Base-by-base conservation (phyloP, 2,888 invertebrate genomes). In the Galerucella calmariensis region DNA sequence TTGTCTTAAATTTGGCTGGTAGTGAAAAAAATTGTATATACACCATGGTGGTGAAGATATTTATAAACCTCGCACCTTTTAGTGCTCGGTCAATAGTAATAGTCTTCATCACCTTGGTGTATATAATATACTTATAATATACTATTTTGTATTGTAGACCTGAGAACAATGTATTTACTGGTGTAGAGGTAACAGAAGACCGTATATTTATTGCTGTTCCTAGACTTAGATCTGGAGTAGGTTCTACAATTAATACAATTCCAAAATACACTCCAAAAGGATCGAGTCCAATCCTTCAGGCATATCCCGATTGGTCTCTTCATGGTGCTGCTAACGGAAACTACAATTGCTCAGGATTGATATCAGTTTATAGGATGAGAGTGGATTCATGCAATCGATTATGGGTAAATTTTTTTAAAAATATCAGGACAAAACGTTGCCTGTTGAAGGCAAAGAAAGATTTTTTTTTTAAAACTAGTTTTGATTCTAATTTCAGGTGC, bases 371-470 rank as follows among this genome's bases (percentile, higher is more conserved):
- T 88, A 90, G 95, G 24, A 86, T 93, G 53, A 90, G 93, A 16
- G 89, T 92, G 44, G 95, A 95, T 85, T 91, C 92, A 14, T 95
- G 95, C 87, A 94, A 95, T 86, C 89, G 95, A 24, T 88, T 95
- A 2, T 95, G 95, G 95, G 87, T 87, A 79, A 81, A 46, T 46
- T 4, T 48, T 12, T 3, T 4, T 1, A 48, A 48, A 48, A 48
- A 12, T 2, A 48, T 12, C 14, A 48, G 48, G 6, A 35, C 35
- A 35, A 35, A 35, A 35, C 6, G 8, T 35, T 27, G 2, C 27
- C n/a, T n/a, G 3, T 27, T 27, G 27, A 27, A 46, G 10, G 46
- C 46, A 46, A 11, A 10, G 46, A 4, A 10, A 46, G 1, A 46
- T 10, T 46, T 46, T 11, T 10, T 46, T n/a, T n/a, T n/a, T n/a